Conservation (phyloP, 2,888 invertebrate species). For the Morpho helenor region DNA sequence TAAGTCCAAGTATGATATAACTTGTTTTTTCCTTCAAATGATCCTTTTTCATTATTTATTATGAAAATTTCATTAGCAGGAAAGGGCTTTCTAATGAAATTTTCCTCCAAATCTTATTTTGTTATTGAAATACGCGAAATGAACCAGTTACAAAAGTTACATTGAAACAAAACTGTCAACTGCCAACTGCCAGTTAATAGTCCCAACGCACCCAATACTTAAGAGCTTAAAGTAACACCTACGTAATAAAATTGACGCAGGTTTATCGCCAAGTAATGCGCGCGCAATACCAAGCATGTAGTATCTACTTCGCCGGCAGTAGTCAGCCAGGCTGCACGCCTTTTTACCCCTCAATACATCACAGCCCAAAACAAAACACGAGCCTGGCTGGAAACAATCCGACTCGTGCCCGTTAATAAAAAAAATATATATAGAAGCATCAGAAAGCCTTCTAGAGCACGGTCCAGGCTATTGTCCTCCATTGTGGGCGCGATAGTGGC, state of each 20-base stretch:
- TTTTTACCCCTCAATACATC: slow-evolving; percentile 55
- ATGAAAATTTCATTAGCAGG: too few relatives aligned
- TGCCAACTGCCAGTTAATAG: slow-evolving; percentile 16
- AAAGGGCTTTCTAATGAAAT: too few relatives aligned
- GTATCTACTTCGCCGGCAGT: slow-evolving; percentile 71
- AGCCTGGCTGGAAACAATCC: slow-evolving; percentile 63
- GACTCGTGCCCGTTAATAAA: slow-evolving; percentile 35
- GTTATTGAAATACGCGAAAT: too few relatives aligned
- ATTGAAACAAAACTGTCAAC: neutral
- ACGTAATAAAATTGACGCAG: slow-evolving; percentile 54
- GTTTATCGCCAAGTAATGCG: slow-evolving; percentile 44
- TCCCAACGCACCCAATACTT: slow-evolving; percentile 33
- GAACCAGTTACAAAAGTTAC: neutral
- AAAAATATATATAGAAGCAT: slow-evolving; percentile 15
- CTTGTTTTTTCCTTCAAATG: too few relatives aligned
- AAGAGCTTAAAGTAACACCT: slow-evolving; percentile 54
- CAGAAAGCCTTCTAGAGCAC: too few relatives aligned
- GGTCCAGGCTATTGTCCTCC: too few relatives aligned
- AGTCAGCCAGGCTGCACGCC: slow-evolving; percentile 72
- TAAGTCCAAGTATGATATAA: too few relatives aligned
- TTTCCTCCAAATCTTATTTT: neutral
- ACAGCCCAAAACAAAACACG: slow-evolving; percentile 64
- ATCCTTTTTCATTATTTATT: neutral
- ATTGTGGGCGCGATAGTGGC: too few relatives aligned
- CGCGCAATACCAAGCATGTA: slow-evolving; percentile 58